Evolutionary conservation across 2,888 invertebrate species (phyloP).

Genomic region (Orthonychiurus folsomi): DNA sequence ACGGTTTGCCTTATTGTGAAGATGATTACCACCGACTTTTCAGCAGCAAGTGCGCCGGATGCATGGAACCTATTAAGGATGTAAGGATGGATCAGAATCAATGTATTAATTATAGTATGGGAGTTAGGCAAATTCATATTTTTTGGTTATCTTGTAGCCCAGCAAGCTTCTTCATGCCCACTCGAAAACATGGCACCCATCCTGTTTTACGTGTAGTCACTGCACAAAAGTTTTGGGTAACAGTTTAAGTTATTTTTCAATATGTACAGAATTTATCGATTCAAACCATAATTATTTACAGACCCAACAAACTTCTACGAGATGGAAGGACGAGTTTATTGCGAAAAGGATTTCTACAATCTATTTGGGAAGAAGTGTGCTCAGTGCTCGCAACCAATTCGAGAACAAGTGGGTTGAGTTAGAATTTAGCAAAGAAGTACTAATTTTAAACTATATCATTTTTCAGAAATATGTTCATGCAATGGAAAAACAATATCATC

Average conservation of each 20-base stretch:
- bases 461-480: conserved; percentile 24
- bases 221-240: conserved; percentile 7
- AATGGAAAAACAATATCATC: conserved; percentile 23
- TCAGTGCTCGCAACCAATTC: conserved; percentile 18
- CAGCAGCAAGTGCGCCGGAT: conserved; percentile 29
- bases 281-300: too few species aligned
- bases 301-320: conserved; percentile 31
- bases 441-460: not conserved
- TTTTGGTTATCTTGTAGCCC: not conserved
- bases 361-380: conserved; percentile 27
- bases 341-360: conserved; percentile 28
- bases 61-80: conserved; percentile 27
- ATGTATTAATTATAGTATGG: too few species aligned
- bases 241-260: too few species aligned
- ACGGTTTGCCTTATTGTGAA: conserved; percentile 28
- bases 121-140: not conserved
- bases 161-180: conserved; percentile 10
- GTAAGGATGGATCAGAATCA: too few species aligned
- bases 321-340: conserved; percentile 31
- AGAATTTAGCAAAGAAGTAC: not conserved
- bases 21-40: conserved; percentile 30
- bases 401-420: conserved; percentile 6
- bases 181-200: conserved; percentile 16
- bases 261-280: too few species aligned
- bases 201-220: conserved; percentile 16